These are phyloP conservation scores for Dastarcus helophoroides DNA, from an alignment of 2,888 invertebrate genomes.

Conservation along the genomic window DNA sequence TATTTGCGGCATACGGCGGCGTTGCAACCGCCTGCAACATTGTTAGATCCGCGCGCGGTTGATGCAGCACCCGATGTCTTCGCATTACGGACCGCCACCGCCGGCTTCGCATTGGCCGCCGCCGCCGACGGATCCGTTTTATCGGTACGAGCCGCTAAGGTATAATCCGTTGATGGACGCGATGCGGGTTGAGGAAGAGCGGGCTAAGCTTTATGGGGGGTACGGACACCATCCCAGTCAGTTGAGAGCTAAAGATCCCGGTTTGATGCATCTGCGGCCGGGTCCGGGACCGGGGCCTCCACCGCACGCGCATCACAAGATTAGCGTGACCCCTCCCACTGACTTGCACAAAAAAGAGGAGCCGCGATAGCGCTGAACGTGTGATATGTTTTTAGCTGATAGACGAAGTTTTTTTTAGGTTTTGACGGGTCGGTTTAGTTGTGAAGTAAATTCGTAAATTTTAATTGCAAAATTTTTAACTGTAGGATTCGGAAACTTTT, in stretches of 20 bases:
- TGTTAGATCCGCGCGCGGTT: constrained; percentile 39
- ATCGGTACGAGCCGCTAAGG: constrained; percentile 57
- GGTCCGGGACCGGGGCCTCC: constrained; percentile 42
- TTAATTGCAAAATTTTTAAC: no score
- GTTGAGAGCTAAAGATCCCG: constrained; percentile 41
- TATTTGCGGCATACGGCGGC: constrained; percentile 40
- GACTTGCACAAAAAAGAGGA: constrained; percentile 48
- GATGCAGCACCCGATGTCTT: constrained; percentile 38
- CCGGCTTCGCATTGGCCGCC: constrained; percentile 35
- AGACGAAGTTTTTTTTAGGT: no score
- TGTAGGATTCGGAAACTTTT: no score
- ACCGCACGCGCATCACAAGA: constrained; percentile 32
- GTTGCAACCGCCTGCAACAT: constrained; percentile 38
- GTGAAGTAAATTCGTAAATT: no score
- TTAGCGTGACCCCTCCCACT: constrained; percentile 49
- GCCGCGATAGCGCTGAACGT: constrained; percentile 40
- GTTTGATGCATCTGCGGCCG: constrained; percentile 43
- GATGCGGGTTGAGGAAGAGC: constrained; percentile 66
- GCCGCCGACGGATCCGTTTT: constrained; percentile 35
- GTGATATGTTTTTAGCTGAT: no score
- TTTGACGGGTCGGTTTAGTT: no score
- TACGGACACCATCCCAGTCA: constrained; percentile 40
- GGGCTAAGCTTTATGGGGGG: constrained; percentile 63
- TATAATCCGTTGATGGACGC: constrained; percentile 73
- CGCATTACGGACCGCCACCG: constrained; percentile 40